phyloP scores from a whole-genome alignment of 92 coral and sea anemone genomes.

The Diadumene lineata region DNA sequence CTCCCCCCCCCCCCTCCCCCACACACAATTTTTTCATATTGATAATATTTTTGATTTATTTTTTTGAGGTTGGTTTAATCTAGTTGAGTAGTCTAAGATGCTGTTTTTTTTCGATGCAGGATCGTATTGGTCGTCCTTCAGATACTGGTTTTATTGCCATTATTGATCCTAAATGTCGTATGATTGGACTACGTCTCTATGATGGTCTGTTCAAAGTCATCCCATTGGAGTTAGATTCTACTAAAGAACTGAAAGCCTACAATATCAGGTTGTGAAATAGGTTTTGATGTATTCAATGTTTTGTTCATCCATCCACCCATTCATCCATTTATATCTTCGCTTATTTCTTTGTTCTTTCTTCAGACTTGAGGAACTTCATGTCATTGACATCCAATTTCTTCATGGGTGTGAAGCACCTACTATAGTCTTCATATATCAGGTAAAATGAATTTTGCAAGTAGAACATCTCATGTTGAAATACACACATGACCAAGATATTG shows the following conservation, averaged over 20 bases:
- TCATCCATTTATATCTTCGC: no score
- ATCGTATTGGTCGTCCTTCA: constrained; percentile 94
- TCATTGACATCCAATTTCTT: constrained; percentile 92
- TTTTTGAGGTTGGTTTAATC: no score
- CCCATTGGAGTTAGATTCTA: constrained; percentile 88
- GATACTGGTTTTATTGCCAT: constrained; percentile 95
- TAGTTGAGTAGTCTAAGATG: background rate
- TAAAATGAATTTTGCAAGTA: no score
- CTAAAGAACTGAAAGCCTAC: constrained; percentile 90
- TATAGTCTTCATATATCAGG: constrained; percentile 95
- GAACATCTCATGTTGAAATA: no score
- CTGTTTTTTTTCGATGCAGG: constrained; percentile 39
- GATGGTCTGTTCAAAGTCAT: constrained; percentile 97
- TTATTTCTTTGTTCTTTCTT: background rate
- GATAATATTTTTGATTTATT: no score
- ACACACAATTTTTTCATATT: no score
- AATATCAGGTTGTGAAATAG: constrained; percentile 90
- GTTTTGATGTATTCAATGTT: no score
- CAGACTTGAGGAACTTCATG: constrained; percentile 92
- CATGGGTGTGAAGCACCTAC: constrained; percentile 96
- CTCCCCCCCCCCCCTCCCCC: no score
- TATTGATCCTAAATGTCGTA: constrained; percentile 95
- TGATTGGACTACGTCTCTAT: constrained; percentile 93
- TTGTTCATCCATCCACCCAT: no score
- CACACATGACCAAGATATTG: no score